phyloP scores from a whole-genome alignment of 2,888 invertebrate species.

The Ichneumoninae sp. region DNA sequence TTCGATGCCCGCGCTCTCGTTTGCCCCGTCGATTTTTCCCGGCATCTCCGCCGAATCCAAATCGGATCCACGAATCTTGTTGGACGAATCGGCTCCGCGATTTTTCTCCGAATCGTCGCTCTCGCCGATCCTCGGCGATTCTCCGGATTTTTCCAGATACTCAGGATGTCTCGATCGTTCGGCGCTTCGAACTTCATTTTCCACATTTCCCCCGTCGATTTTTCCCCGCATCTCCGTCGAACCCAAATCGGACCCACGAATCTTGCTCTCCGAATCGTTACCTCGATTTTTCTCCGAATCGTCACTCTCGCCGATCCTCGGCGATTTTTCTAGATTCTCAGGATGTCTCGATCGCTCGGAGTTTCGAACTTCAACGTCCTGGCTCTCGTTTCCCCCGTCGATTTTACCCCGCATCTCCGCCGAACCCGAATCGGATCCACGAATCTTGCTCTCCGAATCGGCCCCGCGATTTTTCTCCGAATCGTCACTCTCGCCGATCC shows the following conservation, averaged over 20 bases:
- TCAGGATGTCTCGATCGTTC: not conserved
- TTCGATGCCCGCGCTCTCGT: not conserved
- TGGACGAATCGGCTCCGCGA: not conserved
- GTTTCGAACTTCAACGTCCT: not conserved
- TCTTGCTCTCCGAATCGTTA: not conserved
- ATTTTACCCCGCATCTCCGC: not conserved
- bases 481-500: not conserved
- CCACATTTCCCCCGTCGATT: not conserved
- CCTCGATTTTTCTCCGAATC: not conserved
- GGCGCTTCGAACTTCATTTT: too few species aligned
- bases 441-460: not conserved
- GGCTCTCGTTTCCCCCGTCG: not conserved
- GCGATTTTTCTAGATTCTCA: not conserved
- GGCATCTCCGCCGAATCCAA: not conserved
- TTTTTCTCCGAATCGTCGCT: constrained; percentile 1
- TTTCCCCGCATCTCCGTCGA: not conserved
- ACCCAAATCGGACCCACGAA: not conserved
- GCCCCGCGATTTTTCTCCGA: not conserved
- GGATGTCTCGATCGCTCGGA: not conserved
- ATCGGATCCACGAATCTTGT: not conserved
- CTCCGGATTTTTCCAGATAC: not conserved
- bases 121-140: not conserved
- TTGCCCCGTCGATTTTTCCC: not conserved
- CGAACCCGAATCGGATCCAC: not conserved
- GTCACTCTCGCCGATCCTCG: not conserved